Percentiles rank a stretch among this genome's conserved stretches.
phyloP scores from a whole-genome alignment of 2,797 vertebrate genomes.

The Danio aesculapii region DNA sequence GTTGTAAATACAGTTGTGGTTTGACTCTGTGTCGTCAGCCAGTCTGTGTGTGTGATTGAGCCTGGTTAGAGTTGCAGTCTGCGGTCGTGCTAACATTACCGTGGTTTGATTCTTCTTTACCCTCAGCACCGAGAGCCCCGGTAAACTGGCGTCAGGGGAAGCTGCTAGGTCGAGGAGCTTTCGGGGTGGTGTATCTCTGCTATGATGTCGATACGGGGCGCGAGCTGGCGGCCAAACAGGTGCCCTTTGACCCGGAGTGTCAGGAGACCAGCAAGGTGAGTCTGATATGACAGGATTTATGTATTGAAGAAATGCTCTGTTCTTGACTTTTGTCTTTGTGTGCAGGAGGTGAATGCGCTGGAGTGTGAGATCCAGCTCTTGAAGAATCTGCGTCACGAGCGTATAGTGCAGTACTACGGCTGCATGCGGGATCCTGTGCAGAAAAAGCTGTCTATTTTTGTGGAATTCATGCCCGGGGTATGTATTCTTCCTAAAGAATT shows the following conservation, averaged over 20 bases:
- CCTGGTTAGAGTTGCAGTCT: constrained; percentile 10
- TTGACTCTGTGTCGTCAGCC: constrained; percentile 43
- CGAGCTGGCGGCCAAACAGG: constrained; percentile 92
- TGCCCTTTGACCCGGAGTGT: constrained; percentile 91
- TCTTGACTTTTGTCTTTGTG: constrained; percentile 25
- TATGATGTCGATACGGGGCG: constrained; percentile 92
- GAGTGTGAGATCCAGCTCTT: constrained; percentile 96
- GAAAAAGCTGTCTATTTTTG: constrained; percentile 91
- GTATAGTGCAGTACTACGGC: constrained; percentile 93
- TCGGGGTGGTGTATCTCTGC: constrained; percentile 93
- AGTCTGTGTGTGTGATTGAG: constrained; percentile 44
- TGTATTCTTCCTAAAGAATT: constrained; percentile 59
- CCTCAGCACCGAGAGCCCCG: constrained; percentile 86
- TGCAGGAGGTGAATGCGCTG: constrained; percentile 91
- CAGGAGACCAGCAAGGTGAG: constrained; percentile 93
- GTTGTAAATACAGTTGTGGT: constrained; percentile 45
- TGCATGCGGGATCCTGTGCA: constrained; percentile 88
- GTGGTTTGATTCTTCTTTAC: constrained; percentile 52
- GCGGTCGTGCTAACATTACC: constrained; percentile 28
- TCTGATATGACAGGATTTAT: constrained; percentile 13
- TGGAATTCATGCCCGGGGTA: constrained; percentile 96
- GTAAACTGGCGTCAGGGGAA: constrained; percentile 95
- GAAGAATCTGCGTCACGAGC: constrained; percentile 90
- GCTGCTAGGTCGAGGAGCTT: constrained; percentile 90
- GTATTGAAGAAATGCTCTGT: neutral